Evolutionary conservation across 1,140 invertebrate genomes (phyloP).

Genomic region (Nilaparvata lugens): DNA sequence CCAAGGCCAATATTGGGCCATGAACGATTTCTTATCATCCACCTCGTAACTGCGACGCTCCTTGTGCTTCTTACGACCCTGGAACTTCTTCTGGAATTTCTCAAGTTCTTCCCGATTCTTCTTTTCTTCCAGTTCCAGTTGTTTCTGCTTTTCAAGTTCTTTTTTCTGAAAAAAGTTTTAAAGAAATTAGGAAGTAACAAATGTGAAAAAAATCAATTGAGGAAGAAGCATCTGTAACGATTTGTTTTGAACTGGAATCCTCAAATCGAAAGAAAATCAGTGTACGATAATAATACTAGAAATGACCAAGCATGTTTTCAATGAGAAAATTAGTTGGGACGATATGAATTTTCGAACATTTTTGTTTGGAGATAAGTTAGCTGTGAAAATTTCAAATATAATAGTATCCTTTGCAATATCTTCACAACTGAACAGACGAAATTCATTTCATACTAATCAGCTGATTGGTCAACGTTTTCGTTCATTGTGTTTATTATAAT

Average conservation of each 20-base stretch:
- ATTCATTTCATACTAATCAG: too few species aligned
- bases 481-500: too few species aligned
- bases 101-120: constrained; percentile 27
- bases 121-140: constrained; percentile 16
- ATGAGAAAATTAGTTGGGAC: background rate
- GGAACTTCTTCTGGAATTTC: constrained; percentile 26
- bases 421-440: too few species aligned
- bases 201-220: background rate
- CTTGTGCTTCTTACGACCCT: constrained; percentile 21
- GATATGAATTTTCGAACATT: background rate
- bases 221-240: background rate
- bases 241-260: background rate
- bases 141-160: constrained; percentile 16
- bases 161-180: constrained; percentile 15
- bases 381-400: too few species aligned
- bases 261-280: background rate
- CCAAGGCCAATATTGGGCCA: constrained; percentile 2
- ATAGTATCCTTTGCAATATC: too few species aligned
- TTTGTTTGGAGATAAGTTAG: too few species aligned
- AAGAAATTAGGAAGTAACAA: constrained; percentile 3
- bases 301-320: background rate
- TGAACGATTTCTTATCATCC: background rate
- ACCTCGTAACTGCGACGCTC: constrained; percentile 12
- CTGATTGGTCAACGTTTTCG: too few species aligned
- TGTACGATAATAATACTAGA: background rate